Evolutionary conservation across 2,888 invertebrate species (phyloP), one percentile per base, ranked within the genome.

Genomic region (Azorinus chamasolen): DNA sequence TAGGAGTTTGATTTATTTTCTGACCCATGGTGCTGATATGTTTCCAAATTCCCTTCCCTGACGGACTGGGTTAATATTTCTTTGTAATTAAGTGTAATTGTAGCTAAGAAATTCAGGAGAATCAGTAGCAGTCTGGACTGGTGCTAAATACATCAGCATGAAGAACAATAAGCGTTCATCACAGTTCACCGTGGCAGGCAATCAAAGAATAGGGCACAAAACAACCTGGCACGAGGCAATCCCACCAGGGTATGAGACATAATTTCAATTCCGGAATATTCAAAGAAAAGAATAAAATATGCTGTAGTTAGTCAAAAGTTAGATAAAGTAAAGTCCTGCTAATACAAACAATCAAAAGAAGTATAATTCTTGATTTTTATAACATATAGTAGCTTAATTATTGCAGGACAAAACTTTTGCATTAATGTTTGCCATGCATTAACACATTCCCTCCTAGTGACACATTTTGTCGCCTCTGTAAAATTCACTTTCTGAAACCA

Each of bases 11-110:
- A 76, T 76, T 76, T 71, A 76, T 76, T 62, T 55, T 46, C 53
- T 51, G 41, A 39, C 51, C 22, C 32, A 6, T 6, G 10, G 10
- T 32, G 32, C 32, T 32, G 32, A 32, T 32, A 32, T 32, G 32
- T 32, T 32, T 32, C 32, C 32, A 32, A 32, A 32, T 32, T 32
- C 32, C 32, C 32, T 32, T 4, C 32, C 32, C 32, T 32, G 32
- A 32, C 32, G 32, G 32, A 32, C 32, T 32, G 32, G 32, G 50
- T 39, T 45, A 58, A 68, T 73, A 73, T 78, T 78, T 64, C 64
- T 69, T 73, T 78, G 78, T 78, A 73, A 78, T 72, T 69, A 69
- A 77, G 76, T 72, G 68, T 72, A 57, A 77, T 72, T 68, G 72
- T 62, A 46, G 14, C 32, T 39, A 18, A 45, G 50, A 59, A 51